Evolutionary conservation across 2,113 vertebrate species (phyloP).

Genomic region (Coptodon rendalli): DNA sequence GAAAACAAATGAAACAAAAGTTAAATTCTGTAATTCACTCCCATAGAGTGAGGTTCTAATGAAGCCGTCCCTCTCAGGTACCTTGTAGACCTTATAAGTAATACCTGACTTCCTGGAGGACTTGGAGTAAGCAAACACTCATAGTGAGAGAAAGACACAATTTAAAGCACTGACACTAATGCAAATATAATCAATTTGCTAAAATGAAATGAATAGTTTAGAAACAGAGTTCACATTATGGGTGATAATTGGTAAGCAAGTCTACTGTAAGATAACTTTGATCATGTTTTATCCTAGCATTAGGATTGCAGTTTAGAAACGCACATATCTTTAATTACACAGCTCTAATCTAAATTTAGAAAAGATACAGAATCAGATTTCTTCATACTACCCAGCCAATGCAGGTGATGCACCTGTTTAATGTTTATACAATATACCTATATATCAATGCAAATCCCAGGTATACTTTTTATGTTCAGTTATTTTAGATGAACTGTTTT

Average conservation of each 20-base stretch:
- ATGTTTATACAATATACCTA: background rate
- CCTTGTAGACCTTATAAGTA: background rate
- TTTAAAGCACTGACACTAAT: background rate
- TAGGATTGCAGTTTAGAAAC: background rate
- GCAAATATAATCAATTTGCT: background rate
- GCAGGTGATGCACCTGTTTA: background rate
- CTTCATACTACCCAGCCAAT: background rate
- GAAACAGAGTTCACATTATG: background rate
- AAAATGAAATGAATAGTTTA: background rate
- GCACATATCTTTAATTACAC: background rate
- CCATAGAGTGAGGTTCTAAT: background rate
- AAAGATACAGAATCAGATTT: background rate
- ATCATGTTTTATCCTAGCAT: background rate
- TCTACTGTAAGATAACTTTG: background rate
- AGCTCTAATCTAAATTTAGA: background rate
- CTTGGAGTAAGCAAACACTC: background rate
- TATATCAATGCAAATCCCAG: background rate
- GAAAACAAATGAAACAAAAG: background rate
- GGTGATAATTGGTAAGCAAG: background rate
- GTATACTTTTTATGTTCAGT: background rate
- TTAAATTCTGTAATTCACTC: background rate
- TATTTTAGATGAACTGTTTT: background rate
- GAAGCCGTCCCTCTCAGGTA: background rate
- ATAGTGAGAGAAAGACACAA: background rate
- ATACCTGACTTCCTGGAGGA: background rate